Evolutionary conservation across 1,140 invertebrate species (phyloP), one percentile per base, ranked within the genome.

Genomic region (Cryptotermes secundus): DNA sequence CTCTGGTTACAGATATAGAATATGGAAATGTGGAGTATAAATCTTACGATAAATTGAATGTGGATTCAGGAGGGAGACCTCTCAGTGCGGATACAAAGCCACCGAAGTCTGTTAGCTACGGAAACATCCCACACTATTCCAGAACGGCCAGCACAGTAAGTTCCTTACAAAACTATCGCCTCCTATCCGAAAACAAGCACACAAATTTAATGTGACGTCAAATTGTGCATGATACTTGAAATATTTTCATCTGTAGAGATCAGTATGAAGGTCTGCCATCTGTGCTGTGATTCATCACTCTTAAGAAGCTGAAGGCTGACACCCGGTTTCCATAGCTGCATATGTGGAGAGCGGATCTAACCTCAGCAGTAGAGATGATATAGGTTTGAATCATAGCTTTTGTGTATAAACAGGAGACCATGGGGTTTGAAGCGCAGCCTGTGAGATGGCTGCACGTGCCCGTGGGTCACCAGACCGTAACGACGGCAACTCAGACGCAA

Each of bases 101-200:
- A 24, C 19, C 81, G 1, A 82, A 82, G 49, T 45, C 42, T n/a
- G 49, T 45, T 3, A 42, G 38, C 49, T 82, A 82, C 19, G 81
- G 49, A 14, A 45, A 42, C n/a, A 42, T 82, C 10, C 81, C 81
- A 26, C 38, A 42, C 35, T 82, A 82, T 45, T 82, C 81, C 35
- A 82, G 81, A 82, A 45, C 81, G 16, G 81, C 49, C 14, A 82
- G 81, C 42, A 49, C 49, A 49, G 81, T 82, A 45, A 82, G 81
- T 81, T 26, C 10, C 12, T 24, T 81, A n/a, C 26, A 38, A 12
- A 6, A 38, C 38, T 38, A n/a, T n/a, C n/a, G n/a, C n/a, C n/a
- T n/a, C n/a, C n/a, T n/a, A n/a, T n/a, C n/a, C n/a, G n/a, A n/a
- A n/a, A n/a, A n/a, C n/a, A n/a, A n/a, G n/a, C n/a, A n/a, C n/a